phyloP scores from a whole-genome alignment of 2,113 vertebrate species.

The Nicator chloris region DNA sequence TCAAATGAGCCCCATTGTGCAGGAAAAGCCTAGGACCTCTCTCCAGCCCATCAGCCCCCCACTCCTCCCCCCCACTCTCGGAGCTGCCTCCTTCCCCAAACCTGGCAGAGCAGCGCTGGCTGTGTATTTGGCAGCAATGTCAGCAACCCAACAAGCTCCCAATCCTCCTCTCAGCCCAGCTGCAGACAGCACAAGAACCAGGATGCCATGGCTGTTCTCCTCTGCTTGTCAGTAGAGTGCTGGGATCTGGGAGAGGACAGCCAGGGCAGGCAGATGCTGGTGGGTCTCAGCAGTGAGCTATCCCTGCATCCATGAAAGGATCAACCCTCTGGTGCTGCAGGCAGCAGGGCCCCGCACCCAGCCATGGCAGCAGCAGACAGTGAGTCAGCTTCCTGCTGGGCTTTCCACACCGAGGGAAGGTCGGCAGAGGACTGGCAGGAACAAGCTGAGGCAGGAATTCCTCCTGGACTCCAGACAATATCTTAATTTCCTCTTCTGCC shows the following conservation, averaged over 20 bases:
- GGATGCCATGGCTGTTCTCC: not conserved
- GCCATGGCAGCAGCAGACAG: not conserved
- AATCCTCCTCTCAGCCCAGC: not conserved
- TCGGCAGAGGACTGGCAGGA: not conserved
- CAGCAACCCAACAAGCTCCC: rapidly evolving
- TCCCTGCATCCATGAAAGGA: not conserved
- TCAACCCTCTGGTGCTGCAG: not conserved
- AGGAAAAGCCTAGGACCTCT: not conserved
- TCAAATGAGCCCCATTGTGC: not conserved
- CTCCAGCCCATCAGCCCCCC: not conserved
- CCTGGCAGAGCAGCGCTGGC: not conserved
- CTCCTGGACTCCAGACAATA: slow-evolving; percentile 37
- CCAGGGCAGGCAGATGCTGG: not conserved
- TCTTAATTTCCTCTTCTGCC: slow-evolving; percentile 44
- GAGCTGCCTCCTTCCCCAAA: not conserved
- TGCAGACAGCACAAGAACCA: not conserved
- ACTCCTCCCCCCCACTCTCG: rapidly evolving
- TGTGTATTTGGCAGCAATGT: rapidly evolving
- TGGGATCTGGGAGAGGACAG: not conserved
- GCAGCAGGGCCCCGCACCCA: not conserved
- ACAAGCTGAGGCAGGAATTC: slow-evolving; percentile 38
- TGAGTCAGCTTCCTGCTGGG: slow-evolving; percentile 62
- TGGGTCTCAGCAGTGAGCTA: not conserved
- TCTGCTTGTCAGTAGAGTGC: not conserved
- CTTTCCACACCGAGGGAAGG: not conserved